phyloP scores from a whole-genome alignment of 2,113 vertebrate species.

The Turdus rufiventris region DNA sequence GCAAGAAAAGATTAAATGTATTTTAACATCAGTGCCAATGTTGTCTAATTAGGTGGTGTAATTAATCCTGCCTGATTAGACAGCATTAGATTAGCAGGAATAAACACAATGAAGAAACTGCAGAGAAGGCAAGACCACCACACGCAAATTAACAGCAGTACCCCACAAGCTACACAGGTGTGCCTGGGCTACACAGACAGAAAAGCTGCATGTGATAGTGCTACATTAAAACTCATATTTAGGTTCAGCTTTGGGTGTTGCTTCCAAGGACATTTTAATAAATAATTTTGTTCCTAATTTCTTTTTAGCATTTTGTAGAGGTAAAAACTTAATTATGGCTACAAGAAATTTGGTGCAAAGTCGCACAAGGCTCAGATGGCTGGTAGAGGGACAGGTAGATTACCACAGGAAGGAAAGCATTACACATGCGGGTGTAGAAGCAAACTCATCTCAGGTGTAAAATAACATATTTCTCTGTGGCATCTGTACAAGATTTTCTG shows the following conservation, averaged over 20 bases:
- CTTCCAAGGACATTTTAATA: neutral
- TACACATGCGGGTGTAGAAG: neutral
- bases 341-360: neutral
- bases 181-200: neutral
- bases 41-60: constrained; percentile 48
- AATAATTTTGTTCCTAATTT: neutral
- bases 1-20: constrained; percentile 46
- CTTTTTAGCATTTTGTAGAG: neutral
- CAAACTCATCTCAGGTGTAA: neutral
- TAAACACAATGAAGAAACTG: constrained; percentile 13
- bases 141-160: constrained; percentile 44
- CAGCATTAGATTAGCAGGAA: constrained; percentile 15
- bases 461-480: neutral
- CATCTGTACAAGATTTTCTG: neutral
- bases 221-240: neutral
- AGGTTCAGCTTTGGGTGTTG: neutral
- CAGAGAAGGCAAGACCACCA: constrained; percentile 30
- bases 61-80: constrained; percentile 48
- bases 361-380: neutral
- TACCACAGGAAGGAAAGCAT: neutral
- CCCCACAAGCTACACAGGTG: constrained; percentile 8
- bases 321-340: neutral
- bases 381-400: neutral
- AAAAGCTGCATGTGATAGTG: neutral
- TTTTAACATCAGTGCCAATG: constrained; percentile 39